Base-by-base conservation (phyloP, 2,888 invertebrate genomes). In the Oconnorella tubifera region DNA sequence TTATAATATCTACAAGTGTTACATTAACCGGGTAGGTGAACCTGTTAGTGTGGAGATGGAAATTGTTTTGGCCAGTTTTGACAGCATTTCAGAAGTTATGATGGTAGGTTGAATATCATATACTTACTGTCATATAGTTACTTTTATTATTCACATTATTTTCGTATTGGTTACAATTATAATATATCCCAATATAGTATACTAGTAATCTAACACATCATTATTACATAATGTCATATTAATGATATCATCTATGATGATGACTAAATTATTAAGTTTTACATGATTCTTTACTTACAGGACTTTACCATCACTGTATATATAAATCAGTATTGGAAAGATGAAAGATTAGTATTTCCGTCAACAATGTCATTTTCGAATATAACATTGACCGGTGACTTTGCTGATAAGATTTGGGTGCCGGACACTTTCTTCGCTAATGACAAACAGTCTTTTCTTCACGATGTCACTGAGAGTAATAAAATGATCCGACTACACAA, bases 391-490 rank as follows among this genome's bases (percentile, higher is more conserved):
- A 93, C 96, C 29, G 97, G 97, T 14, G 97, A 97, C 82, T 98
- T 98, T 79, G 92, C 95, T 6, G 96, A 96, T 83, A 93, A 92
- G 84, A 98, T 98, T 79, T 98, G 98, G 98, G 97, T 98, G 27
- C 98, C 98, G 19, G 98, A 98, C 83, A 98, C 98, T 53, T 98
- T 98, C 85, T 95, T 98, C 82, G 97, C 98, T 68, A 98, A 98
- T 82, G 98, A 98, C 83, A 98, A 98, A 84, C 95, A 95, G 86
- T 85, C 98, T 79, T 98, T 95, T 83, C 88, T 98, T 57, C 98
- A 98, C 83, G 97, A 98, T 83, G 97, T 98, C 70, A 98, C 98
- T 48, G 98, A 98, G 83, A 89, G 96, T 76, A 98, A 98, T 83
- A 98, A 98, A 84, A 87, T 98, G 85, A 92, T 98, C 49, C 87